A percentile compares a stretch with the other conserved stretches of the same genome.
phyloP scores from a whole-genome alignment of 2,113 vertebrate genomes.

The Pleuronectes platessa region DNA sequence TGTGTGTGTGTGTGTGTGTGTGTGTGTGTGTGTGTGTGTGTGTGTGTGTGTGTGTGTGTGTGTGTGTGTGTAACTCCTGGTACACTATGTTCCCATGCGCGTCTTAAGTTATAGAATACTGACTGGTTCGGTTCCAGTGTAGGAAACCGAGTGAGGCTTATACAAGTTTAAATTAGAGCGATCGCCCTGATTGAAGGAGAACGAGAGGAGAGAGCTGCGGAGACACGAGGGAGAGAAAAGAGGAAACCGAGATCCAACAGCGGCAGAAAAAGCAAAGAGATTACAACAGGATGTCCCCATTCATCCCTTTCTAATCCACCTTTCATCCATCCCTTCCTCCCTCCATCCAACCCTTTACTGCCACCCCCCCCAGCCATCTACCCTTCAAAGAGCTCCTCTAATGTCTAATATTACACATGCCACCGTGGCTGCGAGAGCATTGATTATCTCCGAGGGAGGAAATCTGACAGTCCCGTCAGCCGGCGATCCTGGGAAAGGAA shows the following conservation, averaged over 20 bases:
- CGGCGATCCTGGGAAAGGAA: conserved; percentile 1
- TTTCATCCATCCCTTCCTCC: conserved; percentile 69
- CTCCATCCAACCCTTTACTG: conserved; percentile 45
- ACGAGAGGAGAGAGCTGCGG: conserved; percentile 15
- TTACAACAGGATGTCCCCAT: conserved; percentile 78
- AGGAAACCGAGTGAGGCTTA: conserved; percentile 34
- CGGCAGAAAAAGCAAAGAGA: conserved; percentile 62
- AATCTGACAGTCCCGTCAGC: conserved; percentile 41
- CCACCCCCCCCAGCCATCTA: conserved; percentile 22
- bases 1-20: conserved; percentile 15
- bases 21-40: conserved; percentile 21
- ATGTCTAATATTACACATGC: conserved; percentile 72
- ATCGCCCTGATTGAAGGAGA: conserved; percentile 47
- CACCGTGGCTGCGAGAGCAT: conserved; percentile 51
- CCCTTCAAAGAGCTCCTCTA: conserved; percentile 66
- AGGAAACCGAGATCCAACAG: conserved; percentile 52
- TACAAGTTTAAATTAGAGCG: conserved; percentile 38
- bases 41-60: conserved; percentile 1
- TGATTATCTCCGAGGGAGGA: conserved; percentile 59
- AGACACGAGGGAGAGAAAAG: conserved; percentile 13
- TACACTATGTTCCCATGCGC: conserved; percentile 49
- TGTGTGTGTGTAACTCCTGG: conserved; percentile 20
- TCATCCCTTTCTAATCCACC: conserved; percentile 78
- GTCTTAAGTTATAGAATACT: conserved; percentile 42
- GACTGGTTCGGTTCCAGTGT: conserved; percentile 21